Evolutionary conservation across 2,888 invertebrate genomes (phyloP).

Genomic region (Capitulum mitella): DNA sequence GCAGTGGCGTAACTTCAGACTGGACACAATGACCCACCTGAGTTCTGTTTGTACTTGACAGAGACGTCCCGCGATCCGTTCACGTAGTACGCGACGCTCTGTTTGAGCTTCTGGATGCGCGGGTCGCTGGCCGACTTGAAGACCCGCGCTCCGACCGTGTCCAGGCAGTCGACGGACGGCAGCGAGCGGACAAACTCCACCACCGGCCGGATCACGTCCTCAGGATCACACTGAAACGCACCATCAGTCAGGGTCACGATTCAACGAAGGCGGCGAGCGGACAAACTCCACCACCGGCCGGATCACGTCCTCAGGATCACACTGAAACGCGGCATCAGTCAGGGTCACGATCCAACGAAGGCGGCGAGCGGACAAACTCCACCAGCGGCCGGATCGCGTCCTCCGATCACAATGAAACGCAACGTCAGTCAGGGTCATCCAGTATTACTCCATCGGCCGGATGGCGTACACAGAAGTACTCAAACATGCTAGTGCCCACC

Average conservation of each 20-base stretch:
- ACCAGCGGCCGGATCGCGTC: slow-evolving; percentile 60
- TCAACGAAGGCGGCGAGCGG: slow-evolving; percentile 59
- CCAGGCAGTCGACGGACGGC: slow-evolving; percentile 60
- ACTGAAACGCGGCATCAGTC: too few relatives aligned
- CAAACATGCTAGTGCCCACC: too few relatives aligned
- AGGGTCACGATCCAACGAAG: too few relatives aligned
- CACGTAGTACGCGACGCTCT: slow-evolving; percentile 76
- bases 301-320: slow-evolving; percentile 59
- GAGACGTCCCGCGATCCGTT: slow-evolving; percentile 75
- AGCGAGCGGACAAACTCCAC: slow-evolving; percentile 66
- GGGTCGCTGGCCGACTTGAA: slow-evolving; percentile 63
- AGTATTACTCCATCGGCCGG: too few relatives aligned
- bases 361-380: slow-evolving; percentile 63
- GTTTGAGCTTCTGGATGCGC: slow-evolving; percentile 61
- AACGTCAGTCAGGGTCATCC: too few relatives aligned
- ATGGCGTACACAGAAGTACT: too few relatives aligned
- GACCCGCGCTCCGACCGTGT: slow-evolving; percentile 61
- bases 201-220: slow-evolving; percentile 58
- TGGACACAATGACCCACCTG: too few relatives aligned
- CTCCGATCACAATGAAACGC: too few relatives aligned
- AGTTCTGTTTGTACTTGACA: neutral
- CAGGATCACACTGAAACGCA: too few relatives aligned
- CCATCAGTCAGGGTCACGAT: too few relatives aligned
- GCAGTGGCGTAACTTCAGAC: too few relatives aligned
- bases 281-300: slow-evolving; percentile 65